phyloP scores from a whole-genome alignment of 2,797 vertebrate species.

The Chromis chromis region DNA sequence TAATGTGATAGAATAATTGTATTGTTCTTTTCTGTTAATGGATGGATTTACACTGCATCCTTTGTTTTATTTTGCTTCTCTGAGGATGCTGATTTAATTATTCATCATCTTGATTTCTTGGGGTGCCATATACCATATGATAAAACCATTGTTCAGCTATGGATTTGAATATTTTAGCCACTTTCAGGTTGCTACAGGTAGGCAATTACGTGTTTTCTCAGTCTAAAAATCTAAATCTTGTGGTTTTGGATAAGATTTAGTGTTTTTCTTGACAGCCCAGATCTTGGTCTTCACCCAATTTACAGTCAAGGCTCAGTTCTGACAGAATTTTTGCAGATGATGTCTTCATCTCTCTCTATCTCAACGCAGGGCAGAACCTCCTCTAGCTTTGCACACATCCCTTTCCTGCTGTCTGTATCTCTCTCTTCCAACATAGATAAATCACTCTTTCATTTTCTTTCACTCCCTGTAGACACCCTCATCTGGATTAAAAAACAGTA shows the following conservation, averaged over 20 bases:
- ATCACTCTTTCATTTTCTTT: constrained; percentile 25
- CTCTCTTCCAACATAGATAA: constrained; percentile 19
- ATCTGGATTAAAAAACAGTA: constrained; percentile 30
- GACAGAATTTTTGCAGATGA: constrained; percentile 27
- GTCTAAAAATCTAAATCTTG: constrained; percentile 1
- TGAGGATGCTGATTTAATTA: not conserved
- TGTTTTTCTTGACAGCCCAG: not conserved
- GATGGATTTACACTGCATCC: not conserved
- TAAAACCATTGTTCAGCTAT: not conserved
- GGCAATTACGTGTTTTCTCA: not conserved
- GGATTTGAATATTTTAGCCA: not conserved
- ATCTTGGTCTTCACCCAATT: constrained; percentile 6
- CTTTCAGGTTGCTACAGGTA: not conserved
- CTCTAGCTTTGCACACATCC: not conserved
- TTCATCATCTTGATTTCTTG: not conserved
- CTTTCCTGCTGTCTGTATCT: constrained; percentile 6
- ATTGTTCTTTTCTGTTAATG: not conserved
- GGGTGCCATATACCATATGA: not conserved
- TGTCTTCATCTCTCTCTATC: constrained; percentile 23
- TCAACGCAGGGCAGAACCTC: not conserved
- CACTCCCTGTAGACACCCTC: constrained; percentile 25
- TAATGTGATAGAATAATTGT: not conserved
- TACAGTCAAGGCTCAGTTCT: not conserved
- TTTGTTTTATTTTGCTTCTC: constrained; percentile 17
- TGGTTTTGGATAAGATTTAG: constrained; percentile 8